Evolutionary conservation across 37 sponge, comb jelly and placozoan genomes (phyloP), one percentile per base, ranked within the genome.

Genomic region (Aphrocallistes beatrix): DNA sequence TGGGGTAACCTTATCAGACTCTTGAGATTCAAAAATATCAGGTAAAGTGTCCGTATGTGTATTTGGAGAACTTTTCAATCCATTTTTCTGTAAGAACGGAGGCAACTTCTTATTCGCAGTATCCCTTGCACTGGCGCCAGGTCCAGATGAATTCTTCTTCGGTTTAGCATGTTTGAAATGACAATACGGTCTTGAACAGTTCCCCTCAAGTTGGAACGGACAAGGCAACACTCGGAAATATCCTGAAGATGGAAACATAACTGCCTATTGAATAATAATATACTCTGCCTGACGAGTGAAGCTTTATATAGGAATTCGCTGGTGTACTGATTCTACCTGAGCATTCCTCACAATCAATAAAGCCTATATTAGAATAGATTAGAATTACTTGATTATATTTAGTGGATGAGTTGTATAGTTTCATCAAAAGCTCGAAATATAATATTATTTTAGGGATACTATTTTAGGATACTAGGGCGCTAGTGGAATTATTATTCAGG

Each of bases 191-290:
- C 96, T 82, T 23, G 86, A 88, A 81, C 96, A 95, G 1, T 84
- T 51, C 25, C 90, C 96, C 36, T 88, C 86, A 51, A 89, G 87
- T 83, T 84, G 91, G 86, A 90, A 93, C 8, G 96, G 96, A 81
- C 96, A 95, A 8, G 51, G 50, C 13, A 91, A 82, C 1, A 84
- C 92, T 30, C 90, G 84, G 82, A 95, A 95, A 82, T 90, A 95
- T 1, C 96, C 96, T 36, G 90, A 86, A 9, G 93, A 87, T 36
- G 91, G 92, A 49, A 95, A 93, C 96, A 95, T 95, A 0, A 42
- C 45, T 42, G 45, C 6, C 45, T 42, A 42, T 42, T 42, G 45
- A 13, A 42, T 42, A 42, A 42, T 42, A 42, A 13, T 6, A 6
- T 6, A 6, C n/a, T n/a, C n/a, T n/a, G n/a, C n/a, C n/a, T n/a